Evolutionary conservation across 2,888 invertebrate species (phyloP), one percentile per base, ranked within the genome.

Genomic region (Biston betularia): DNA sequence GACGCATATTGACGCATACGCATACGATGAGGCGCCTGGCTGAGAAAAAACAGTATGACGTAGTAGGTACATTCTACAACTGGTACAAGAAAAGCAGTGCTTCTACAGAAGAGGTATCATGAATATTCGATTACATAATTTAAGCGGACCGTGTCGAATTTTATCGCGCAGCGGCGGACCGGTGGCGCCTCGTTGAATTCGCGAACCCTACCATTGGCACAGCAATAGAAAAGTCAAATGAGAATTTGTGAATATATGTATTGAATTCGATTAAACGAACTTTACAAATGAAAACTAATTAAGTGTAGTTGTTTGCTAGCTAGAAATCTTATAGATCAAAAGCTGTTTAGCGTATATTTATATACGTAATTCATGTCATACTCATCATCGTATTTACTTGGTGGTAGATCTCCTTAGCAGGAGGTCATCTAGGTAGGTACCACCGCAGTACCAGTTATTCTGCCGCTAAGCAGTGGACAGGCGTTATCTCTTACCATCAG

Each of bases 121-220:
- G 84, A 84, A 88, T 89, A 89, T 87, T 84, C 84, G 84, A 88
- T 91, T 89, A 89, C 85, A 88, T 90, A 90, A 91, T 86, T 87
- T 84, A 88, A 85, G 79, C 78, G 82, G 76, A 79, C 75, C 76
- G 79, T 79, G 79, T 74, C 77, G 71, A 79, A 76, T 76, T 80
- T 80, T 74, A 78, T 77, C 77, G 77, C 77, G 63, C 76, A 73
- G 74, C 75, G 69, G 74, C 71, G 68, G 71, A 72, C 80, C 81
- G 87, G 85, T 89, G 90, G 86, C 89, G 90, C 89, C 89, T 83
- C 68, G 61, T 61, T 73, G 70, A 71, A 80, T 73, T 77, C 71
- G 75, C 59, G 46, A 65, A 40, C 75, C 78, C 76, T 81, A 84
- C 83, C 70, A 81, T 14, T 61, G 55, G 74, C 71, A 15, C 10